Percentiles rank a stretch among this genome's conserved stretches.
Conservation (phyloP, 2,888 invertebrate genomes). For the Parasteatoda lunata region DNA sequence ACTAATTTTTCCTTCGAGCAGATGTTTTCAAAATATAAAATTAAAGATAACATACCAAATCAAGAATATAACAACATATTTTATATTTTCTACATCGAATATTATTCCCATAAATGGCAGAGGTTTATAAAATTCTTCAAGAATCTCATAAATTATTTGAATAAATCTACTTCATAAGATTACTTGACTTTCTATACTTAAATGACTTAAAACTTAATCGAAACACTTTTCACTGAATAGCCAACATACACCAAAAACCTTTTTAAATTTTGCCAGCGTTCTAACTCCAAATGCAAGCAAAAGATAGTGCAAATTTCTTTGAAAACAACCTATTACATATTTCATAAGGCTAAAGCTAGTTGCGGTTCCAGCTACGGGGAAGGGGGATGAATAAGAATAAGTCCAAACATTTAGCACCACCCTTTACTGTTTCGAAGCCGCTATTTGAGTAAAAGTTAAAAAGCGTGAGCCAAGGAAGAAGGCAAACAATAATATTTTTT, state of each 20-base stretch:
- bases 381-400: conserved; percentile 55
- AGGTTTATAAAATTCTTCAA: too few relatives aligned
- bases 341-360: conserved; percentile 51
- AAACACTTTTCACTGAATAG: too few relatives aligned
- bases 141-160: too few relatives aligned
- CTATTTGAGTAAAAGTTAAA: conserved; percentile 36
- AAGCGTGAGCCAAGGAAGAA: conserved; percentile 12
- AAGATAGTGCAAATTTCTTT: conserved; percentile 12
- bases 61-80: too few relatives aligned
- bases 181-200: too few relatives aligned
- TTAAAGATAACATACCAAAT: too few relatives aligned
- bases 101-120: too few relatives aligned
- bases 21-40: too few relatives aligned
- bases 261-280: neutral
- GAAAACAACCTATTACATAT: conserved; percentile 59
- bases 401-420: conserved; percentile 48
- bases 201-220: too few relatives aligned
- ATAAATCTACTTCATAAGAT: too few relatives aligned
- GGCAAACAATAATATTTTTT: conserved; percentile 32
- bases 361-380: conserved; percentile 14
- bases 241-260: neutral
- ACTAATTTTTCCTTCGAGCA: too few relatives aligned
- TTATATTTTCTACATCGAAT: too few relatives aligned
- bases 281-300: conserved; percentile 20
- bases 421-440: conserved; percentile 34